Evolutionary conservation across 2,888 invertebrate genomes (phyloP), one percentile per base, ranked within the genome.

Genomic region (Trichogramma evanescens): DNA sequence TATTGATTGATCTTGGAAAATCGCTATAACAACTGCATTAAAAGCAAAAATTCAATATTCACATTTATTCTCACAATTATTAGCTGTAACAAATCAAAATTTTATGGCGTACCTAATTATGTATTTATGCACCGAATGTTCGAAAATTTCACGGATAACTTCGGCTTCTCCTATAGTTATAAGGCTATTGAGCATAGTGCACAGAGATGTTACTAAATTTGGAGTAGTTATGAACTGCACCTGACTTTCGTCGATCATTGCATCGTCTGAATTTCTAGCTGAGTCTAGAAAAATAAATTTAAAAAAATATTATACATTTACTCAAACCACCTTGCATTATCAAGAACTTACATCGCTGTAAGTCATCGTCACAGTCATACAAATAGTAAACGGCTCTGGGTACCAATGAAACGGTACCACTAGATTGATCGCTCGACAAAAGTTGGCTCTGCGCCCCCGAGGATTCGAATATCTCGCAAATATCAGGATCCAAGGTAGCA

Each of bases 81-180:
- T 9, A 43, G 26, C 26, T 26, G 26, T 26, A 26, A 26, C 26
- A 26, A 26, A 58, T 8, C 54, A 46, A 53, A 26, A 52, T 49
- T 43, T 9, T 45, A 53, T 6, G n/a, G 66, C 65, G 68, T 74
- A 82, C 82, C 79, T 76, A 59, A 82, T 77, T 61, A 83, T 75
- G 60, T 80, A 71, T 71, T 80, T 81, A 26, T 82, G 74, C 41
- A 83, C 67, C 0, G 80, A 80, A 66, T 74, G 72, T 56, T 81
- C 79, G 48, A 80, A 79, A 48, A 83, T 70, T 59, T 74, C 74
- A 10, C 69, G 71, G 43, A 78, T 70, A 8, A 81, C 72, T 13
- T 78, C 74, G 38, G 77, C 74, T 48, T 78, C 74, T 44, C 78
- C 75, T 40, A 82, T 66, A 10, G 71, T 69, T 51, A 81, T 69